Base-by-base conservation (phyloP, 23 tunicate genomes). In the Corella eumyota region DNA sequence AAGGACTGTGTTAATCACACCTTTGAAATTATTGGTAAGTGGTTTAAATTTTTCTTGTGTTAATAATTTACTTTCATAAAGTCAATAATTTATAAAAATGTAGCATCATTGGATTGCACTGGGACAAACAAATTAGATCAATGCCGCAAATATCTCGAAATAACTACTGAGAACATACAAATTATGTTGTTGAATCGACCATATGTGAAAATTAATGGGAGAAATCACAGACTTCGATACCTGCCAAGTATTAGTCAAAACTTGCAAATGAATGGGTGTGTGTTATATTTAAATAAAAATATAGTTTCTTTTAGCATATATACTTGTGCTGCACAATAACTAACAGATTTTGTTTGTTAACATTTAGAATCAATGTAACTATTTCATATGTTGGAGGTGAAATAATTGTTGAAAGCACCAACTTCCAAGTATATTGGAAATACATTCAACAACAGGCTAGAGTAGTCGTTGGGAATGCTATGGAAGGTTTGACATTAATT, bases 1-100 rank as follows among this genome's bases (percentile, higher is more conserved):
- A 61, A 61, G 47, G 66, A 61, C 47, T 61, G 66, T 27, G 29
- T 19, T 34, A 32, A 30, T 25, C 66, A 61, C 27, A 30, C 45
- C n/a, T 61, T 61, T 61, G 66, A 61, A 61, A 33, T 61, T 20
- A 34, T 61, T 19, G 66, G 66, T 61, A 61, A 5, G 66, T 34
- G 24, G 13, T 27, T 9, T 30, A 30, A 20, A 0, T 22, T 59
- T 15, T n/a, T 13, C 21, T 40, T 40, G 48, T 11, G 11, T 40
- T 40, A 40, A 40, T 9, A 40, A 25, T 3, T 48, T 2, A 25
- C 5, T 48, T 48, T 48, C 5, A 25, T 26, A 48, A 48, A 40
- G 22, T 48, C 2, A 25, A 4, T 48, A 4, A 48, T 2, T 48
- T 48, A 25, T 56, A 3, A 56, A 56, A 7, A 11, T 60, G 33